Percentiles rank a stretch among this genome's conserved stretches.
Conservation (phyloP, 2,797 vertebrate species). For the Microctenopoma steveboyesi region DNA sequence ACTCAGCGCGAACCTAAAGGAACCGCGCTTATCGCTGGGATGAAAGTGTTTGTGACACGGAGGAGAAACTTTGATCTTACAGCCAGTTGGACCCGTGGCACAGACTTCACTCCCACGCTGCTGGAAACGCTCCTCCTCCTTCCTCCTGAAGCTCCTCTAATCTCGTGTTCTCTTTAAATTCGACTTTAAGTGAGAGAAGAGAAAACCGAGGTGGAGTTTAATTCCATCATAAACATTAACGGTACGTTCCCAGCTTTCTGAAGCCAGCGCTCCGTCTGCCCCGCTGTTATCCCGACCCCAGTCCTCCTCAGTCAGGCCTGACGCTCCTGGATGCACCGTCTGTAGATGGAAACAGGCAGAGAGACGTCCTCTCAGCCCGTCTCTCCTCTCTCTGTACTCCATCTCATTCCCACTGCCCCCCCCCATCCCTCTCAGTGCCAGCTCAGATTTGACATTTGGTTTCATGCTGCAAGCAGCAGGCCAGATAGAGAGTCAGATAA, state of each 20-base stretch:
- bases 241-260: not conserved
- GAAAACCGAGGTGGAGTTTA: slow-evolving; percentile 13
- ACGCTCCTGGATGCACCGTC: too few species aligned
- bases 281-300: too few species aligned
- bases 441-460: slow-evolving; percentile 57
- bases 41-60: slow-evolving; percentile 26
- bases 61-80: slow-evolving; percentile 43
- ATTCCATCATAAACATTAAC: not conserved
- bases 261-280: too few species aligned
- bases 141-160: slow-evolving; percentile 18
- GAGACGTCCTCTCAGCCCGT: not conserved
- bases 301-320: too few species aligned
- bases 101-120: slow-evolving; percentile 18
- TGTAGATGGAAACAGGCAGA: too few species aligned
- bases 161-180: slow-evolving; percentile 19
- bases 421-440: slow-evolving; percentile 20
- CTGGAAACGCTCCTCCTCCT: not conserved
- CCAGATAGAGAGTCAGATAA: slow-evolving; percentile 31
- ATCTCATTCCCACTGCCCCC: not conserved
- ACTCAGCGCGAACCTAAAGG: slow-evolving; percentile 19
- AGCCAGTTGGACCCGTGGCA: slow-evolving; percentile 22
- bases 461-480: slow-evolving; percentile 43
- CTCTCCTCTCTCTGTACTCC: not conserved
- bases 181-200: not conserved
- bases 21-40: slow-evolving; percentile 15